A percentile compares a stretch with the other conserved stretches of the same genome.
These are phyloP conservation scores for Meloidogyne floridensis DNA, from an alignment of 1,140 invertebrate species.

Conservation along the genomic window DNA sequence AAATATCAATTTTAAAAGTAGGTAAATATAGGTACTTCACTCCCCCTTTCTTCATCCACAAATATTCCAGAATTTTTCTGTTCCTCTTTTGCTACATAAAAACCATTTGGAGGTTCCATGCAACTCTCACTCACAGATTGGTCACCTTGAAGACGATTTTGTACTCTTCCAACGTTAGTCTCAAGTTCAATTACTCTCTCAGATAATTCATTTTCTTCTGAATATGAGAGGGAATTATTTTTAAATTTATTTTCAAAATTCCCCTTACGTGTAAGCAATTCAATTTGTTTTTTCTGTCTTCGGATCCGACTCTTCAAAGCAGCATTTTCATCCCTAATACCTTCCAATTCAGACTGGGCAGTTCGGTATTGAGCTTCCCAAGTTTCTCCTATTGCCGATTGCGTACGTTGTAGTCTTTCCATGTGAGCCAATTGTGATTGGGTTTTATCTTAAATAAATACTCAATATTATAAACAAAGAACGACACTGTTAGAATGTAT, in stretches of 20 bases:
- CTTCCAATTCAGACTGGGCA: slow-evolving; percentile 45
- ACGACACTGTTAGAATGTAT: too few relatives aligned
- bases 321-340: slow-evolving; percentile 55
- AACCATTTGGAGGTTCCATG: background rate
- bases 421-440: slow-evolving; percentile 44
- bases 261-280: slow-evolving; percentile 54
- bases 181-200: slow-evolving; percentile 39
- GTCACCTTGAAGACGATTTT: background rate
- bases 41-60: background rate
- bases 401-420: slow-evolving; percentile 54
- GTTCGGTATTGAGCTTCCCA: slow-evolving; percentile 54
- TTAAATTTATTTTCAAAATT: background rate
- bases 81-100: background rate
- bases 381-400: slow-evolving; percentile 53
- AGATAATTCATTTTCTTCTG: slow-evolving; percentile 43
- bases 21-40: background rate
- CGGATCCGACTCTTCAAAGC: slow-evolving; percentile 55
- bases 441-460: slow-evolving; percentile 39
- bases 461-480: too few relatives aligned
- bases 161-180: slow-evolving; percentile 33
- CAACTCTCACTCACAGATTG: background rate
- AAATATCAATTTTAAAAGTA: background rate
- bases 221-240: slow-evolving; percentile 7
- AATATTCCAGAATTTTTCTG: background rate
- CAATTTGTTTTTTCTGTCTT: slow-evolving; percentile 59